Base-by-base conservation (phyloP, 2,113 vertebrate genomes). In the Phaetusa simplex region DNA sequence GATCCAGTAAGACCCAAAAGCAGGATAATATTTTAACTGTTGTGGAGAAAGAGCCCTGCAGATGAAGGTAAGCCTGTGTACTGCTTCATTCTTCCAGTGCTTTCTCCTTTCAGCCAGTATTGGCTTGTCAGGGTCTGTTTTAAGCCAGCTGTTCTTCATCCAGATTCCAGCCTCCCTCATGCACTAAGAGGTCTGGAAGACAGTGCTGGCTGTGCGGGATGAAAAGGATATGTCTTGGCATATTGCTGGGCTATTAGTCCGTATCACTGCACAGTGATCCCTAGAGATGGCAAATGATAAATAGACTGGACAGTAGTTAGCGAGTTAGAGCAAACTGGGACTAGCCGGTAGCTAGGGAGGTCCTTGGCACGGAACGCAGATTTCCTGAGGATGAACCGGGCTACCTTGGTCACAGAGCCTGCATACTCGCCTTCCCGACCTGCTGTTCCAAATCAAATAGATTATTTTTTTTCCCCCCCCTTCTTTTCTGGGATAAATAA, bases 101-200 rank as follows among this genome's bases (percentile, higher is more conserved):
- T 94, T 95, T 89, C 62, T 89, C 69, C 72, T 89, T 93, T 81
- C 81, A 94, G 53, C n/a, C 52, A 89, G 45, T 22, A 40, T 77
- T 95, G 93, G 95, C 91, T 81, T 78, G 61, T 59, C 29, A 59
- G 82, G 36, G 3, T 80, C 30, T 93, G 67, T 67, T 92, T 85
- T 74, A 58, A 94, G 92, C 96, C 95, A 96, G 93, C 90, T 96
- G 94, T 81, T 94, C 93, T 78, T 89, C 83, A 83, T 95, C 95
- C 95, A 96, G 93, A 47, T 95, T 97, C 83, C 93, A 95, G 88
- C 55, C 59, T 93, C 77, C 55, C 85, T 93, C 81, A 40, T 86
- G 93, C 81, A 82, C 93, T 94, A 47, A 95, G 90, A 89, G 88
- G 53, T 95, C 95, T 95, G 96, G 95, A 97, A 95, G 94, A 83